Base-by-base conservation (phyloP, 2,888 invertebrate genomes). In the Drosophila buzzatii region DNA sequence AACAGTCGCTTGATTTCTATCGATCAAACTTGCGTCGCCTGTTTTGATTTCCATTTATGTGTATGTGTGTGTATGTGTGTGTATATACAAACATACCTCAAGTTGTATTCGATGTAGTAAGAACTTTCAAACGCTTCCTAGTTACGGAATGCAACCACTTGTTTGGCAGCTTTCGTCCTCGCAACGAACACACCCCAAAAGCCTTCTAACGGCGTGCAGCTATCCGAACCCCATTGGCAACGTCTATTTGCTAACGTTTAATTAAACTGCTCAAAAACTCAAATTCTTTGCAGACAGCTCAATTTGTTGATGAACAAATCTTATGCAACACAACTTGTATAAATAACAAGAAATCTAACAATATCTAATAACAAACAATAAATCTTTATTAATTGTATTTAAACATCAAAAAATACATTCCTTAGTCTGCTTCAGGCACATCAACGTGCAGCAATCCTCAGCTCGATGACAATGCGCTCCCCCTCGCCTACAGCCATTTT, bases 91-190 rank as follows among this genome's bases (percentile, higher is more conserved):
- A 49, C 59, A 37, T 39, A 37, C 39, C 49, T 20, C n/a, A 20
- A 27, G 10, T 49, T 55, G 47, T 62, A 55, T 60, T 66, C 58
- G 55, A 64, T 41, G 37, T 51, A 47, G 37, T 51, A 31, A 41
- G 51, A 65, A 65, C 72, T 59, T 59, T 61, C 51, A 63, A 56
- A 65, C 59, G 82, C 84, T 87, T 85, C 89, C 47, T 89, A 87
- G 84, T 85, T 87, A 89, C 90, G 90, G 90, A 89, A 85, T 89
- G 89, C 88, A 89, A 79, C 82, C 85, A 85, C 85, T 85, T 85
- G 88, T 89, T 85, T 89, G 68, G 57, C 63, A 55, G 53, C 44
- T 12, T 14, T 9, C 23, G 44, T 51, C 68, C 37, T 59, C 68
- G 68, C 68, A 68, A 68, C 70, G 42, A 31, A 18, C 35, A 37